phyloP scores from a whole-genome alignment of 2,113 vertebrate species.

The Bubo scandiacus region DNA sequence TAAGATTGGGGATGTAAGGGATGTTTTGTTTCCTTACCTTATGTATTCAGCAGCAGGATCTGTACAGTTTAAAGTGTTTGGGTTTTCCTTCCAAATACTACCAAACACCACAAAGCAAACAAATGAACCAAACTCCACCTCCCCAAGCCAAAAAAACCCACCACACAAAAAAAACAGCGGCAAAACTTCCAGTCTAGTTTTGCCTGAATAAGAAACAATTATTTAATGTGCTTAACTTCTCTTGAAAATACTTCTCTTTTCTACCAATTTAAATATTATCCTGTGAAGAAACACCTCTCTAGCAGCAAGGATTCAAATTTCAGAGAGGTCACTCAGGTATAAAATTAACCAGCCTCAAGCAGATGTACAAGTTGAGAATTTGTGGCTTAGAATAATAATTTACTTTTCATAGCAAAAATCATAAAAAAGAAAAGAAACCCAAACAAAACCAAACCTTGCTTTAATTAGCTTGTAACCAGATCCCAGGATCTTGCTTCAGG shows the following conservation, averaged over 20 bases:
- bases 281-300: not conserved
- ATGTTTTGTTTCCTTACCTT: not conserved
- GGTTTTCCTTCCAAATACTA: not conserved
- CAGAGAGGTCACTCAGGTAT: not conserved
- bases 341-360: not conserved
- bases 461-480: not conserved
- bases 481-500: not conserved
- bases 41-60: not conserved
- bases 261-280: not conserved
- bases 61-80: not conserved
- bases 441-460: not conserved
- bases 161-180: not conserved
- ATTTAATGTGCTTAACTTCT: not conserved
- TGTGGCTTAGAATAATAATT: not conserved
- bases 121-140: fast-evolving
- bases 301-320: not conserved
- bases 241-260: not conserved
- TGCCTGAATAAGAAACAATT: not conserved
- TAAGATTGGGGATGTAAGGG: not conserved
- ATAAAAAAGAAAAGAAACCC: not conserved
- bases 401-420: not conserved
- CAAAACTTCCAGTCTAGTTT: not conserved
- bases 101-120: not conserved
- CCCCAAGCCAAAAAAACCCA: not conserved
- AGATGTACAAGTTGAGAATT: not conserved